Evolutionary conservation across 1,140 invertebrate genomes (phyloP).

Genomic region (Rhynchophorus ferrugineus): DNA sequence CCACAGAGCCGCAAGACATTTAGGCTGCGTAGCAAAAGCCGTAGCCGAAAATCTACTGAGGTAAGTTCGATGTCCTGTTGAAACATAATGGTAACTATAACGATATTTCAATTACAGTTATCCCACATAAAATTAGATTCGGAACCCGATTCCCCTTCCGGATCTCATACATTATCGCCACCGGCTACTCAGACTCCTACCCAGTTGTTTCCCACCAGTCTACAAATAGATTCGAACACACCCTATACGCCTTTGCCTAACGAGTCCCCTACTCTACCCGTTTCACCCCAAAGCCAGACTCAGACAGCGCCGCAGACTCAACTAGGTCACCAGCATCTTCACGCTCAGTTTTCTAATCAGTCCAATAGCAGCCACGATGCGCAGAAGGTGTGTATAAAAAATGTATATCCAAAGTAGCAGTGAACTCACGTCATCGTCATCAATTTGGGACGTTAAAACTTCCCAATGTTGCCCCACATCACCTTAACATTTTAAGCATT

Average conservation of each 20-base stretch:
- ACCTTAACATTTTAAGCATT: too few species aligned
- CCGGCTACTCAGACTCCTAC: not conserved
- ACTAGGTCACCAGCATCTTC: not conserved
- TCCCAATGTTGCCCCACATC: too few species aligned
- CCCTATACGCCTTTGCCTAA: slow-evolving; percentile 18
- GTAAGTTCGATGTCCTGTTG: too few species aligned
- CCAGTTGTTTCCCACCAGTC: slow-evolving; percentile 15
- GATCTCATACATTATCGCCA: not conserved
- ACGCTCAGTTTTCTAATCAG: slow-evolving; percentile 11
- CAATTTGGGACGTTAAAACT: too few species aligned
- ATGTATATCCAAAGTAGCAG: slow-evolving; percentile 30
- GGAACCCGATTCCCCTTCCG: slow-evolving; percentile 8
- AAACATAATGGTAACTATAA: too few species aligned
- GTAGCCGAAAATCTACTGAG: slow-evolving; percentile 35
- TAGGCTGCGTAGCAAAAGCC: slow-evolving; percentile 65
- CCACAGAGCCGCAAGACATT: slow-evolving; percentile 92
- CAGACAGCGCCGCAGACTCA: slow-evolving; percentile 1
- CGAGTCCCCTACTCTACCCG: slow-evolving; percentile 10
- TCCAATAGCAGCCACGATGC: slow-evolving; percentile 5
- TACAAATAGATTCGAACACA: slow-evolving; percentile 12
- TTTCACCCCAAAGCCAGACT: slow-evolving; percentile 5
- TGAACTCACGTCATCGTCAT: too few species aligned
- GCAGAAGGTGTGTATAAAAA: slow-evolving; percentile 10
- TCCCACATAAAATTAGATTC: slow-evolving; percentile 23
- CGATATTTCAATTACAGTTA: too few species aligned